Percentiles rank a stretch among this genome's conserved stretches.
Evolutionary conservation across 2,888 invertebrate genomes (phyloP).

Genomic region (Teinopalpus imperialis): DNA sequence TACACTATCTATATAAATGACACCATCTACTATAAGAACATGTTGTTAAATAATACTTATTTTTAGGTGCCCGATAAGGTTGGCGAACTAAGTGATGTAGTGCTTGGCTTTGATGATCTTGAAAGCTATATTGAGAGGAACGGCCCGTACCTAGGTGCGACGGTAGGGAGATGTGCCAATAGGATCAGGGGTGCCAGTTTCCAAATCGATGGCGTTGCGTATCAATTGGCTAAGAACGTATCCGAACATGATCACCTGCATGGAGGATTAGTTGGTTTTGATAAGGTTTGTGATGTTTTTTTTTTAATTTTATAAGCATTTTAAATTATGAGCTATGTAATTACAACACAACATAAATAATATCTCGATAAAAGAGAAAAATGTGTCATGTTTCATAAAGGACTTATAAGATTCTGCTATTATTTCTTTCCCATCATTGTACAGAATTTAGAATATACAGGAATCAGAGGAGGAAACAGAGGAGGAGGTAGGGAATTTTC

Average conservation of each 20-base stretch:
- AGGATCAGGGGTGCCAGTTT: constrained; percentile 87
- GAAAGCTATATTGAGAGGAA: constrained; percentile 77
- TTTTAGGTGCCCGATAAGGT: constrained; percentile 85
- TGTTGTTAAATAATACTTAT: too few relatives aligned
- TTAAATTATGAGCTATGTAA: too few relatives aligned
- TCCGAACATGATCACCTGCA: constrained; percentile 87
- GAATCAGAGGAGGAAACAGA: too few relatives aligned
- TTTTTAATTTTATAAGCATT: constrained; percentile 9
- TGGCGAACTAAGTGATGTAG: constrained; percentile 87
- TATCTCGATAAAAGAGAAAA: too few relatives aligned
- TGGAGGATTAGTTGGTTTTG: constrained; percentile 93
- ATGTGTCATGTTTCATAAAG: too few relatives aligned
- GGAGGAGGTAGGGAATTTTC: too few relatives aligned
- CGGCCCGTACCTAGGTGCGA: constrained; percentile 90
- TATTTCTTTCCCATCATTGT: too few relatives aligned
- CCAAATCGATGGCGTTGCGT: constrained; percentile 78
- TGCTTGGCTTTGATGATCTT: constrained; percentile 91
- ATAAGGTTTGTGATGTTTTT: constrained; percentile 74
- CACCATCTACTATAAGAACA: too few relatives aligned
- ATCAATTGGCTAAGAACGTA: constrained; percentile 87
- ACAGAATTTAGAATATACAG: too few relatives aligned
- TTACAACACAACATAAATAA: too few relatives aligned
- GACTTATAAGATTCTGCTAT: too few relatives aligned
- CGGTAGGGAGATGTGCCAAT: constrained; percentile 94
- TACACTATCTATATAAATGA: too few relatives aligned